Base-by-base conservation (phyloP, 2,888 invertebrate genomes). In the Aphrophora alni region DNA sequence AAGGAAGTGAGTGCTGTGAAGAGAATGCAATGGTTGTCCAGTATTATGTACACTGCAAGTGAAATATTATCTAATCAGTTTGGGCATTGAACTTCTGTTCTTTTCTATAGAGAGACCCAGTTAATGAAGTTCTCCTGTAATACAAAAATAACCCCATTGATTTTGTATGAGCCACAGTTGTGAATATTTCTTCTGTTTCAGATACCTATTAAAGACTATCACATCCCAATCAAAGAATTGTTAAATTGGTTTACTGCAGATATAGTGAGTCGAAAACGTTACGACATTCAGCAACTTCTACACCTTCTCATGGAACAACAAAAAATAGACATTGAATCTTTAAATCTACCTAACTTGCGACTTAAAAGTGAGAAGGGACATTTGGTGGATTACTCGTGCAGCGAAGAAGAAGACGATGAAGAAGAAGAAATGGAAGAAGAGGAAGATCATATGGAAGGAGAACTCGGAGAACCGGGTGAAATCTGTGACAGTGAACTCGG, bases 161-260 rank as follows among this genome's bases (percentile, higher is more conserved):
- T n/a, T n/a, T n/a, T n/a, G n/a, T n/a, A n/a, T n/a, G n/a, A n/a
- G n/a, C n/a, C n/a, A n/a, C n/a, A n/a, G n/a, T n/a, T n/a, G n/a
- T n/a, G n/a, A n/a, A n/a, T n/a, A n/a, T n/a, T n/a, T n/a, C n/a
- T n/a, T 82, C 78, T 85, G 82, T 91, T 91, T 81, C 89, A 96
- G 95, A 92, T 93, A 86, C 97, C 97, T 0, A 92, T 98, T 79
- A 90, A 91, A 84, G 95, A 97, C 88, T 98, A 95, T 87, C 89
- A 92, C 76, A 89, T 95, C 84, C 97, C 98, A 28, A 96, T 98
- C 85, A 94, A 94, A 87, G 92, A 94, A 82, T 89, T 98, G 82
- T 91, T 92, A 78, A 92, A 92, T 86, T 98, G 98, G 98, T 98
- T 98, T 88, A 93, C 95, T 83, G 94, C 95, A 86, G 93, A 95